Percentiles rank a stretch among this genome's conserved stretches.
Evolutionary conservation across 2,888 invertebrate species (phyloP).

Genomic region (Agrochola lota): DNA sequence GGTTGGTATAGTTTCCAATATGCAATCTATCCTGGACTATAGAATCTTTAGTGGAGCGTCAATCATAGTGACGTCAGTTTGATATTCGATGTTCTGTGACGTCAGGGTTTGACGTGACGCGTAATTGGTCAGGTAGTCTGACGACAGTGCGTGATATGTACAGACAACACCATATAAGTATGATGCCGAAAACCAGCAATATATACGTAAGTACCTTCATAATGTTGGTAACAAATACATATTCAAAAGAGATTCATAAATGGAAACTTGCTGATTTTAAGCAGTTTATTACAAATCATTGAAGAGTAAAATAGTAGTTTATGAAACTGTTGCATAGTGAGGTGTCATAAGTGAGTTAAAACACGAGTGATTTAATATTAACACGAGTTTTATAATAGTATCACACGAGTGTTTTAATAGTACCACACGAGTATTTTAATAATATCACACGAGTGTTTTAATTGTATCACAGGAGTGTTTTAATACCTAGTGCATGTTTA

Average conservation of each 20-base stretch:
- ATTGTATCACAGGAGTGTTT: no score
- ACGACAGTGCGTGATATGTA: background rate
- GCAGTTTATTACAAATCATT: background rate
- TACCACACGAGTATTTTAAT: no score
- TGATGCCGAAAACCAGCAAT: no score
- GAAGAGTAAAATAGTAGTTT: background rate
- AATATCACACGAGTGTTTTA: no score
- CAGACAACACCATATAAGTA: background rate
- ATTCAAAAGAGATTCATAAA: background rate
- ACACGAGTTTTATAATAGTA: no score
- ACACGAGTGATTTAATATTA: no score
- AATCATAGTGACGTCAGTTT: slow-evolving; percentile 18
- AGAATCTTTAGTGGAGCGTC: slow-evolving; percentile 13
- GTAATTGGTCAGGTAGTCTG: slow-evolving; percentile 4
- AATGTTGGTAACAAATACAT: background rate
- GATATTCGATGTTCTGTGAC: slow-evolving; percentile 11
- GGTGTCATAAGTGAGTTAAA: no score
- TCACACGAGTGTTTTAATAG: no score
- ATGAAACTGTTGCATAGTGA: no score
- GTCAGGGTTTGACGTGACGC: slow-evolving; percentile 9
- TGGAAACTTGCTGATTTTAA: background rate
- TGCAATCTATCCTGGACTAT: background rate
- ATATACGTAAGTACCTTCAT: no score
- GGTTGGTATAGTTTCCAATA: background rate
- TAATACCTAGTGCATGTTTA: no score